Base-by-base conservation (phyloP, 2,113 vertebrate species). In the Indicator indicator region DNA sequence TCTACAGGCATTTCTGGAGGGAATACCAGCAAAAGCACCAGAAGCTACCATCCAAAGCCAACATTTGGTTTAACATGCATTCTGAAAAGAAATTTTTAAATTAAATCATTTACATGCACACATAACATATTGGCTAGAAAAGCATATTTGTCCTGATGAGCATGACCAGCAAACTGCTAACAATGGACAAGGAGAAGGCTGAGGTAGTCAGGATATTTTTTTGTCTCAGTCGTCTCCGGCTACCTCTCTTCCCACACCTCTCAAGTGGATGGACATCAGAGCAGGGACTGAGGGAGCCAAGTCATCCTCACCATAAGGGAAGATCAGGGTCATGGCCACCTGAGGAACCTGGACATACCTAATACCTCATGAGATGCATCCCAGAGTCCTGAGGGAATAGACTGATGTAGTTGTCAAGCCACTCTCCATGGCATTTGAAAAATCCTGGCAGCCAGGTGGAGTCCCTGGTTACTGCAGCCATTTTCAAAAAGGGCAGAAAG, bases 121-220 rank as follows among this genome's bases (percentile, higher is more conserved):
- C 12, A 9, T 46, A 54, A 71, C 11, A 13, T 50, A 67, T 56
- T n/a, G 52, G 11, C 7, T 60, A 87, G 33, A 44, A 58, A 77
- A 84, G 30, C 5, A 2, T 21, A 33, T 28, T 10, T 11, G 20
- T 21, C 18, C 14, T 8, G 36, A 78, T 8, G 40, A 74, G 62
- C 10, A 15, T 2, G 8, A 48, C 28, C 33, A 52, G 19, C 14
- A 36, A 82, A 79, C 12, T 56, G 15, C 7, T n/a, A 72, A 69
- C 15, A 60, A 46, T 0, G 0, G 38, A 63, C 3, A 2, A 77
- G 16, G 20, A 73, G 32, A 48, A 62, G 50, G 36, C 10, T 70
- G 62, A 84, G 17, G 9, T 17, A 77, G 16, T 33, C 5, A 36
- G 7, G 48, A 50, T 23, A 11, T 8, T 28, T 33, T 77, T 87